phyloP scores from a whole-genome alignment of 2,888 invertebrate species.

The Xiphydria camelus region DNA sequence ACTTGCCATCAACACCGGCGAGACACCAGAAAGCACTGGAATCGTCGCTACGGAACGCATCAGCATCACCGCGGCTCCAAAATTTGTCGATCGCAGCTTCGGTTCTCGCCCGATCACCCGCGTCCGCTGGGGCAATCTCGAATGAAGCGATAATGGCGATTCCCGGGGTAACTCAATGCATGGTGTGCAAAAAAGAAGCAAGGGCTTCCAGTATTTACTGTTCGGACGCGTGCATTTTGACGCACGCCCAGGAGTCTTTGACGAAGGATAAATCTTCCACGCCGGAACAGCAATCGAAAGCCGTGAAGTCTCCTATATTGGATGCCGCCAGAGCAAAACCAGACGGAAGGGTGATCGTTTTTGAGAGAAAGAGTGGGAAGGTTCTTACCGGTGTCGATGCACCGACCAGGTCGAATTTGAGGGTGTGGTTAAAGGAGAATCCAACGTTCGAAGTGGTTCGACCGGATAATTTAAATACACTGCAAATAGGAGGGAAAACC shows the following conservation, averaged over 20 bases:
- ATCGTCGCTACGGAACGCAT: slow-evolving; percentile 8
- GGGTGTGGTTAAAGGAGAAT: slow-evolving; percentile 83
- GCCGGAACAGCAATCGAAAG: slow-evolving; percentile 31
- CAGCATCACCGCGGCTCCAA: slow-evolving; percentile 13
- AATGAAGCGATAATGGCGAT: slow-evolving; percentile 15
- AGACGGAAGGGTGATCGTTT: slow-evolving; percentile 70
- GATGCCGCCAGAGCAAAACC: slow-evolving; percentile 37
- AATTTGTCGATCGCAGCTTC: slow-evolving; percentile 19
- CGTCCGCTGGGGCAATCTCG: background rate
- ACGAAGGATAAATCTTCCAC: slow-evolving; percentile 44
- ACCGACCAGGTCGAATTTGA: slow-evolving; percentile 78
- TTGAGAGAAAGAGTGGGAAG: slow-evolving; percentile 79
- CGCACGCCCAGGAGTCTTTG: slow-evolving; percentile 73
- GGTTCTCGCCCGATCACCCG: slow-evolving; percentile 1
- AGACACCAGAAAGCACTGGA: slow-evolving; percentile 12
- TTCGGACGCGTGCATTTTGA: slow-evolving; percentile 83
- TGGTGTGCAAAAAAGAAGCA: slow-evolving; percentile 77
- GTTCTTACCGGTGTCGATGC: slow-evolving; percentile 73
- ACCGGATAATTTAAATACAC: slow-evolving; percentile 54
- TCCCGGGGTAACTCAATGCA: slow-evolving; percentile 62
- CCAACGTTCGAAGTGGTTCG: slow-evolving; percentile 85
- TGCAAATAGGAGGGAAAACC: slow-evolving; percentile 46
- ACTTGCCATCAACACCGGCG: slow-evolving; percentile 10
- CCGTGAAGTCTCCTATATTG: slow-evolving; percentile 32
- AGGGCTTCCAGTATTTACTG: slow-evolving; percentile 87